Evolutionary conservation across 2,888 invertebrate genomes (phyloP).

Genomic region (Papilio elwesi): DNA sequence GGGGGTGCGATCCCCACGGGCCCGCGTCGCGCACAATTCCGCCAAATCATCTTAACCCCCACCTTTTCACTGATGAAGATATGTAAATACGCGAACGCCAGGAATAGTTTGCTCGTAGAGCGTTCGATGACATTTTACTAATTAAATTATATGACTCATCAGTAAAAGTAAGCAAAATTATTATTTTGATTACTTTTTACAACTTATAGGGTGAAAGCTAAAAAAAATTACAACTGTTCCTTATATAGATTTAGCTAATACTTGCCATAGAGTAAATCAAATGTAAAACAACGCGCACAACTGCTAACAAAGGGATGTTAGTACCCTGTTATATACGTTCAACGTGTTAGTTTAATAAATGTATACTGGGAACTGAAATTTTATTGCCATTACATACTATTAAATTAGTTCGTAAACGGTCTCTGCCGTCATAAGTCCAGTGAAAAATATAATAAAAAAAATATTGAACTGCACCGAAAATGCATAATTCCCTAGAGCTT

Average conservation of each 20-base stretch:
- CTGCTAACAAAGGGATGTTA: not conserved
- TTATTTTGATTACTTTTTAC: too few relatives aligned
- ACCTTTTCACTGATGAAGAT: conserved; percentile 77
- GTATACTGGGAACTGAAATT: not conserved
- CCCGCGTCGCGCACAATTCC: conserved; percentile 61
- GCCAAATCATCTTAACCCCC: conserved; percentile 78
- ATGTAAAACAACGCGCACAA: not conserved
- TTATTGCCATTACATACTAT: not conserved
- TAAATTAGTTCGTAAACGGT: not conserved
- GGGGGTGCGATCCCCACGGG: conserved; percentile 31
- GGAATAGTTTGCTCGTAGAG: conserved; percentile 58
- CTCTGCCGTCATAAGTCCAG: not conserved
- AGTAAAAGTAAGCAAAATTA: not conserved
- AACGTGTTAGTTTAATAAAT: not conserved
- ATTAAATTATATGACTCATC: conserved; percentile 13
- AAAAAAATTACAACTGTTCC: not conserved
- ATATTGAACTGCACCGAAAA: too few relatives aligned
- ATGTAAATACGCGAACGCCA: conserved; percentile 68
- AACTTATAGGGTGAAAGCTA: not conserved
- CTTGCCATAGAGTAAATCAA: not conserved
- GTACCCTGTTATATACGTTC: not conserved
- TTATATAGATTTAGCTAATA: too few relatives aligned
- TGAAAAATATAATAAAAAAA: too few relatives aligned
- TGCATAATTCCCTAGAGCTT: too few relatives aligned
- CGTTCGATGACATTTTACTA: conserved; percentile 14